Conservation (phyloP, 2,113 vertebrate genomes). For the Pluvianellus socialis region DNA sequence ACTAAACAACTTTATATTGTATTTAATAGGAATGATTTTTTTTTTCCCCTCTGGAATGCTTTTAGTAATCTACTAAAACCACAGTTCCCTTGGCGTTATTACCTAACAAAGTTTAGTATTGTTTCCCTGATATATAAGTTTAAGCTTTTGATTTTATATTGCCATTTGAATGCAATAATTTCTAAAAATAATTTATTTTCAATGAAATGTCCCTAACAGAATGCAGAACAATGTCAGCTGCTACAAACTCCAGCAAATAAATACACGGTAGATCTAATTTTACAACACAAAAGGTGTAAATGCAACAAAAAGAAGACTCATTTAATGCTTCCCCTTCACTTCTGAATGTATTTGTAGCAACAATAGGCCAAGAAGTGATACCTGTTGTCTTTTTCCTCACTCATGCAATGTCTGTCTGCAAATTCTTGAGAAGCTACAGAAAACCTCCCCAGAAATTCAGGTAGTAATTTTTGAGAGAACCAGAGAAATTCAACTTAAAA, state of each 20-base stretch:
- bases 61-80: not conserved
- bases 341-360: not conserved
- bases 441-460: not conserved
- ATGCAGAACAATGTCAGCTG: not conserved
- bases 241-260: not conserved
- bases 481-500: not conserved
- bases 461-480: not conserved
- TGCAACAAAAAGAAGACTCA: not conserved
- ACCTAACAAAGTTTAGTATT: not conserved
- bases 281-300: not conserved
- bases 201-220: not conserved
- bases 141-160: not conserved
- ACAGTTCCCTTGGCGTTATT: not conserved
- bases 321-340: not conserved
- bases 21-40: not conserved
- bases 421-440: not conserved
- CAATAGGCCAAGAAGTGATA: not conserved
- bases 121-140: not conserved
- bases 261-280: not conserved
- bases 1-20: not conserved
- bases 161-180: not conserved
- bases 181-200: not conserved
- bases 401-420: not conserved
- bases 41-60: not conserved
- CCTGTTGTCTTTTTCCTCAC: not conserved